Evolutionary conservation across 2,888 invertebrate species (phyloP), one percentile per base, ranked within the genome.

Genomic region (Rotaria magnacalcarata): DNA sequence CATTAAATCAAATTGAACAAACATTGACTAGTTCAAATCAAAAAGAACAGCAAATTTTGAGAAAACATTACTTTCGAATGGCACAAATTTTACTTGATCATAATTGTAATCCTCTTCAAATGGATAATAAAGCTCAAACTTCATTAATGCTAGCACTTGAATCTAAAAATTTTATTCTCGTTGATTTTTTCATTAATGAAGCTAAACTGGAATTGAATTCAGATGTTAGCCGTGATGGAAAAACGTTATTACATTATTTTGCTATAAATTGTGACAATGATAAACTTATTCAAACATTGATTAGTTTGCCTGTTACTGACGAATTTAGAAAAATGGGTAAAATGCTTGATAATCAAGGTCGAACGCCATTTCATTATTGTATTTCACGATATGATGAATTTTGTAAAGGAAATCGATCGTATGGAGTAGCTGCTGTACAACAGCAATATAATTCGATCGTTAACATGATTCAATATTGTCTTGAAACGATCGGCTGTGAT

Each of bases 111-210:
- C 85, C 86, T 11, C 43, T 85, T 52, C 27, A 80, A 19, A 52
- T 47, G 21, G 84, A 86, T 43, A n/a, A 75, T 34, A 84, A 85
- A 47, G 19, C 56, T 11, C 75, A 86, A 52, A 75, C 75, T 7
- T 80, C 86, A 16, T 86, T 86, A 11, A 54, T 84, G 50, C 85
- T 75, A 50, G 58, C 84, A 43, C 43, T 86, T 16, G 41, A 84
- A 41, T 16, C 11, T 6, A 24, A 5, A 21, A 84, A 84, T 54
- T 84, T 47, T 47, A 80, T 47, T 80, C 80, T 80, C n/a, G 47
- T 47, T 4, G 47, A 80, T 80, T 80, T 41, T 80, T n/a, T 80
- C 0, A 24, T 80, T 47, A 41, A 80, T n/a, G 19, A 80, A 80
- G 80, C 47, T 11, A 80, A 80, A 21, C n/a, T 47, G 24, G 4